phyloP scores from a whole-genome alignment of 2,797 vertebrate species.

The Coluber constrictor region DNA sequence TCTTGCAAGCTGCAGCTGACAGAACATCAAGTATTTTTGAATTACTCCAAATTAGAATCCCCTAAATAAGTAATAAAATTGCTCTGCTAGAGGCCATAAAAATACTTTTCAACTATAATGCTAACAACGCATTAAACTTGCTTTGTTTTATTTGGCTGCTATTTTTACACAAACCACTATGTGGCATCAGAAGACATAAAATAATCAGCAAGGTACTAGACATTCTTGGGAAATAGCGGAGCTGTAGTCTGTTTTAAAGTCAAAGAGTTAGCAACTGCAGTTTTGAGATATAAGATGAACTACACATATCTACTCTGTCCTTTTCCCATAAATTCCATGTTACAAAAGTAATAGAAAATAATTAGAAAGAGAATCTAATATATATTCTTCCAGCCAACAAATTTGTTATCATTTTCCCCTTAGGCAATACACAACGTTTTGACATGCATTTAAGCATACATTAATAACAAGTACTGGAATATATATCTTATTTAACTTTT shows the following conservation, averaged over 20 bases:
- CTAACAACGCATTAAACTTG: neutral
- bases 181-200: slow-evolving; percentile 51
- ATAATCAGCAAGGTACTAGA: neutral
- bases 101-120: neutral
- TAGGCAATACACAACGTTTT: neutral
- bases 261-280: slow-evolving; percentile 21
- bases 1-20: neutral
- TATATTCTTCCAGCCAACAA: neutral
- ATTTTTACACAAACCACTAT: slow-evolving; percentile 43
- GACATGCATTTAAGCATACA: neutral
- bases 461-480: neutral
- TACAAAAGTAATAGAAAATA: neutral
- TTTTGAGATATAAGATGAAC: slow-evolving; percentile 11
- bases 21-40: neutral
- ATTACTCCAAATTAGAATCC: neutral
- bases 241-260: neutral
- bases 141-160: neutral
- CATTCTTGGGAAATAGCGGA: slow-evolving; percentile 27
- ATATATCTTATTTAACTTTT: neutral
- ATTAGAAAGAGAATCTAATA: neutral
- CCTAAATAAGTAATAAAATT: neutral
- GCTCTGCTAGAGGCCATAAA: neutral
- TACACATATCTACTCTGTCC: neutral
- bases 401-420: neutral
- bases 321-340: neutral